These are phyloP conservation scores for Tolypeutes matacus DNA, from an alignment of 2,797 vertebrate genomes.

Conservation along the genomic window DNA sequence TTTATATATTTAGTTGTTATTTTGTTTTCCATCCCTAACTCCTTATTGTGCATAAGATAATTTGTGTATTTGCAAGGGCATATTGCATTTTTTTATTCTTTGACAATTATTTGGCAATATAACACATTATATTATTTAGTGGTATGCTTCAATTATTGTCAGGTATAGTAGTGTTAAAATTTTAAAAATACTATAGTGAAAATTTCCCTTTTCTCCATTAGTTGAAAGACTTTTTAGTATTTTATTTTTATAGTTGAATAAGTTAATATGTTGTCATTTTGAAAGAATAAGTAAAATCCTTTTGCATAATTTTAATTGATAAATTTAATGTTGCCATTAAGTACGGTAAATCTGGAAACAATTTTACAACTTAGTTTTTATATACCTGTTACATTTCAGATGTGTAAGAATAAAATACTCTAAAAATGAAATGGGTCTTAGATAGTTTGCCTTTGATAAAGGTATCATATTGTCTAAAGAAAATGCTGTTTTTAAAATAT, in stretches of 20 bases:
- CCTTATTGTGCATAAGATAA: background rate
- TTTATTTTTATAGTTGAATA: background rate
- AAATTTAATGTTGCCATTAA: background rate
- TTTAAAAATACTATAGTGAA: background rate
- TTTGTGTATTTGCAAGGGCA: background rate
- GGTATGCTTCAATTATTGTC: background rate
- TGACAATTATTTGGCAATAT: background rate
- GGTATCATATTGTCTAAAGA: background rate
- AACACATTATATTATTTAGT: background rate
- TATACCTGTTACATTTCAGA: background rate
- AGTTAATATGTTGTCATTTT: background rate
- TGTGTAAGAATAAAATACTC: background rate
- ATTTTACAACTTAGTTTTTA: background rate
- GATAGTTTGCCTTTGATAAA: background rate
- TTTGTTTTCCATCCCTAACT: background rate
- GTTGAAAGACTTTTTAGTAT: background rate
- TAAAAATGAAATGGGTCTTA: background rate
- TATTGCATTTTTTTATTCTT: background rate
- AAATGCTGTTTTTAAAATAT: too few relatives aligned
- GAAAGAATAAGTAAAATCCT: background rate
- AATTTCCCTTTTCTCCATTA: background rate
- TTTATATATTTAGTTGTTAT: background rate
- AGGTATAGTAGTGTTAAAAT: background rate
- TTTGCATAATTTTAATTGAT: background rate
- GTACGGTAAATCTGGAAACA: too few relatives aligned